Conservation (phyloP, 2,113 vertebrate genomes). For the Seriola aureovittata region DNA sequence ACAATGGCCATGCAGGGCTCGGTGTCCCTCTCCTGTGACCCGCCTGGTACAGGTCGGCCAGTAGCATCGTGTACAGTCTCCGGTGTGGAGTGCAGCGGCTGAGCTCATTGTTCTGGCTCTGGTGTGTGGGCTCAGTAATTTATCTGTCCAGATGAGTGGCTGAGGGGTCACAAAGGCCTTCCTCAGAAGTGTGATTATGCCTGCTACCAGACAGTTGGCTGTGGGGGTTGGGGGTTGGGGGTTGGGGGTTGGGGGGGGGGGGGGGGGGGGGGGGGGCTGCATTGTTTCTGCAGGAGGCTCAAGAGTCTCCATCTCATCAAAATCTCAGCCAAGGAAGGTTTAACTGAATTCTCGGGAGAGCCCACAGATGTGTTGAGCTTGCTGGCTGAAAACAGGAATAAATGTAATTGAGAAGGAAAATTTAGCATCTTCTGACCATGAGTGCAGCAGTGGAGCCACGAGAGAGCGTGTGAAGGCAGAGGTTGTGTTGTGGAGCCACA, state of each 20-base stretch:
- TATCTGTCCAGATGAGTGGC: conserved; percentile 46
- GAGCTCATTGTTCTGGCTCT: conserved; percentile 40
- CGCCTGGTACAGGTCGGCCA: conserved; percentile 37
- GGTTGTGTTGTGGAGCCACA: not conserved
- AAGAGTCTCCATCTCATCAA: conserved; percentile 28
- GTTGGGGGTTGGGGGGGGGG: too few species aligned
- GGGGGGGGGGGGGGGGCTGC: too few species aligned
- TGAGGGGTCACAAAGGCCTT: conserved; percentile 33
- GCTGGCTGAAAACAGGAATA: conserved; percentile 17
- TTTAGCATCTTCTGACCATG: not conserved
- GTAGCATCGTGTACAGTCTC: conserved; percentile 32
- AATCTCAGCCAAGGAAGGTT: conserved; percentile 30
- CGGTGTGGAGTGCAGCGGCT: conserved; percentile 33
- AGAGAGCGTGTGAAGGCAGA: not conserved
- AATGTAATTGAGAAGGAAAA: conserved; percentile 13
- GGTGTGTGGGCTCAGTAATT: conserved; percentile 45
- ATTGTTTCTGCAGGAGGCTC: too few species aligned
- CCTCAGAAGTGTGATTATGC: conserved; percentile 34
- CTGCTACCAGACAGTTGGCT: conserved; percentile 42
- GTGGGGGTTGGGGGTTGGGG: not conserved
- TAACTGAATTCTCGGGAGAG: conserved; percentile 27
- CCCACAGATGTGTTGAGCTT: conserved; percentile 23
- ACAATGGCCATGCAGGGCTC: conserved; percentile 21
- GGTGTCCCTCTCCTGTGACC: conserved; percentile 36
- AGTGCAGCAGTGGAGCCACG: conserved; percentile 1